A percentile compares a stretch with the other conserved stretches of the same genome.
phyloP scores from a whole-genome alignment of 2,888 invertebrate genomes.

The Hipparchia sbordonii region DNA sequence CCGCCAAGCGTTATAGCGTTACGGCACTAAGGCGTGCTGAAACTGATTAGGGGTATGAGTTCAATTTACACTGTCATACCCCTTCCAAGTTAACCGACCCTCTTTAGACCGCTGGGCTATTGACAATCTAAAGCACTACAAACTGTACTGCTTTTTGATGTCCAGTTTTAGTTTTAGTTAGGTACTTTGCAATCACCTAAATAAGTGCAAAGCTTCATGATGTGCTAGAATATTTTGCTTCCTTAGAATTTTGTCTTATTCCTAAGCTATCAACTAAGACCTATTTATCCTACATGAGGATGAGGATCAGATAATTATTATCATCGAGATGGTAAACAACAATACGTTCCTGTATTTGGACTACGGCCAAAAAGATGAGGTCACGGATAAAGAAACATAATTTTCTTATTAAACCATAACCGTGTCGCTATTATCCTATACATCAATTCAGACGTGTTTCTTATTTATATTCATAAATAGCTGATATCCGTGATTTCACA shows the following conservation, averaged over 20 bases:
- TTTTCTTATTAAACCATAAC: constrained; percentile 28
- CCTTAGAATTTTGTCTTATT: background rate
- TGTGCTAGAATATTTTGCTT: background rate
- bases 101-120: too few species aligned
- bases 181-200: too few species aligned
- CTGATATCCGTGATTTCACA: background rate
- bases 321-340: constrained; percentile 22
- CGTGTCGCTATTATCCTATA: constrained; percentile 15
- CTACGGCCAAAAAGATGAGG: constrained; percentile 29
- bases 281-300: background rate
- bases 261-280: background rate
- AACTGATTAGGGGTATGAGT: too few species aligned
- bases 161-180: too few species aligned
- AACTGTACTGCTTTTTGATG: too few species aligned
- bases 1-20: too few species aligned
- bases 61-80: too few species aligned
- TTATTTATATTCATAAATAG: background rate
- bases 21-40: too few species aligned
- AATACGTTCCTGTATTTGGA: constrained; percentile 21
- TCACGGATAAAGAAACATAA: constrained; percentile 24
- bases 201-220: too few species aligned
- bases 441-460: constrained; percentile 10
- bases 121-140: too few species aligned
- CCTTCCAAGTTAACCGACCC: too few species aligned
- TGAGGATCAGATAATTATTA: constrained; percentile 19